Conservation (phyloP, 2,888 invertebrate genomes). For the Nebria brevicollis region DNA sequence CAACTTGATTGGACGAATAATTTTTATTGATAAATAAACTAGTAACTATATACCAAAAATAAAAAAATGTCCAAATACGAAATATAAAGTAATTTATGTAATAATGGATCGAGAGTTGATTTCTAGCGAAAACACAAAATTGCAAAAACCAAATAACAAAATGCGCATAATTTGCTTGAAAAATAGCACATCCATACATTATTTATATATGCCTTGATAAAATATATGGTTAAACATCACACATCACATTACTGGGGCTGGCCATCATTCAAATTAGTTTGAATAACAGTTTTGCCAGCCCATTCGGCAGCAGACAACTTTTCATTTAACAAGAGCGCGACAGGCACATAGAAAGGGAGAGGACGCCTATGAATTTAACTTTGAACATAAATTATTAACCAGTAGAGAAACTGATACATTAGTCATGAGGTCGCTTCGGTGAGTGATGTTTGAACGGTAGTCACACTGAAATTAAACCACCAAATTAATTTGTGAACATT, state of each 20-base stretch:
- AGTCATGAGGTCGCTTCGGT: conserved; percentile 24
- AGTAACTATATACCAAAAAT: too few species aligned
- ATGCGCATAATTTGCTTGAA: conserved; percentile 39
- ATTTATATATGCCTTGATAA: neutral
- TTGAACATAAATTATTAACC: conserved; percentile 36
- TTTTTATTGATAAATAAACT: neutral
- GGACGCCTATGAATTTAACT: neutral
- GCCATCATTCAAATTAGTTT: neutral
- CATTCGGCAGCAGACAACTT: conserved; percentile 24
- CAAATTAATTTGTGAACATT: conserved; percentile 24
- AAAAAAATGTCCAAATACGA: too few species aligned
- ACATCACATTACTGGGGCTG: neutral
- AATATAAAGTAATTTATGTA: neutral
- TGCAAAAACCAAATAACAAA: conserved; percentile 30
- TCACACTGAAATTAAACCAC: conserved; percentile 21
- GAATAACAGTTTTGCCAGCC: neutral
- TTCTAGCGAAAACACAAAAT: neutral
- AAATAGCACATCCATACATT: conserved; percentile 3
- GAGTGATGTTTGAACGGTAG: conserved; percentile 8
- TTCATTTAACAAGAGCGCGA: conserved; percentile 27
- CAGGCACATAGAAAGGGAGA: neutral
- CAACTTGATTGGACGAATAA: neutral
- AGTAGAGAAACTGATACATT: conserved; percentile 27
- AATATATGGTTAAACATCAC: neutral
- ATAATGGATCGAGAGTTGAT: neutral